These are phyloP conservation scores for Pandemis heparana DNA, from an alignment of 2,888 invertebrate species.

Conservation along the genomic window DNA sequence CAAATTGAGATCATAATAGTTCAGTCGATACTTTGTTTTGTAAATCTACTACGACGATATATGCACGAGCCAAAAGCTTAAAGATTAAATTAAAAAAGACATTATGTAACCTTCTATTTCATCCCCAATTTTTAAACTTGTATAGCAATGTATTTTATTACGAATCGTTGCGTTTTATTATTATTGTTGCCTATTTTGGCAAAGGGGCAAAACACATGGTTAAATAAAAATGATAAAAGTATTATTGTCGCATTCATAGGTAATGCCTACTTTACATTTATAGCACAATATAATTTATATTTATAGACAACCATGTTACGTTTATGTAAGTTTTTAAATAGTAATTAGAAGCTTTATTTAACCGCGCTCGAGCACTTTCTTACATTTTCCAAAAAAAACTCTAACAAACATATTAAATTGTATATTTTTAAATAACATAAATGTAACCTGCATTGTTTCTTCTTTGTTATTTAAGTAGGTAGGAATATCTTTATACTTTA, in stretches of 20 bases:
- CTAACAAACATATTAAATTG: not conserved
- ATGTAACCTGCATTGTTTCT: too few species aligned
- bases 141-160: not conserved
- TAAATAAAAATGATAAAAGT: not conserved
- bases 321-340: conserved; percentile 23
- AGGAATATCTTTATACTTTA: too few species aligned
- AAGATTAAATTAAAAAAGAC: not conserved
- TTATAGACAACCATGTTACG: conserved; percentile 24
- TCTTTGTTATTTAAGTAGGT: too few species aligned
- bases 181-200: not conserved
- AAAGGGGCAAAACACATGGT: conserved; percentile 1
- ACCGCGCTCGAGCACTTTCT: not conserved
- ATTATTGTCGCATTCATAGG: conserved; percentile 37
- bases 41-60: not conserved
- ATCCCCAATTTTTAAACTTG: not conserved
- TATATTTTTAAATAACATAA: not conserved
- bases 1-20: not conserved
- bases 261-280: conserved; percentile 33
- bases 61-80: conserved; percentile 3
- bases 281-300: conserved; percentile 24
- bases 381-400: not conserved
- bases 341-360: not conserved
- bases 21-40: not conserved
- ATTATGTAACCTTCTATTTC: not conserved
- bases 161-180: not conserved